phyloP scores from a whole-genome alignment of 2,113 vertebrate genomes.

The Menura novaehollandiae region DNA sequence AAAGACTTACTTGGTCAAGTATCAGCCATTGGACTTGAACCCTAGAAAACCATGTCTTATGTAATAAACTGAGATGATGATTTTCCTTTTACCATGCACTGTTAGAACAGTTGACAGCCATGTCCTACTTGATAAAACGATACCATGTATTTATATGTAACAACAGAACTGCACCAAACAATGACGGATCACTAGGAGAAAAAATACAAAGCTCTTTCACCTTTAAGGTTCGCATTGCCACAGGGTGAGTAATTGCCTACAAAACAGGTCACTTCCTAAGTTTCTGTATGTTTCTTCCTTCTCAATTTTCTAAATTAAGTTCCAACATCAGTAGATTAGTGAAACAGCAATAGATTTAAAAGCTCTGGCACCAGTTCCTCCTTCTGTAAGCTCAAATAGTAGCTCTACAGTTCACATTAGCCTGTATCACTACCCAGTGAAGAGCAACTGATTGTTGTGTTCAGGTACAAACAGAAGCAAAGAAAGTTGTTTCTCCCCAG shows the following conservation, averaged over 20 bases:
- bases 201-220: background rate
- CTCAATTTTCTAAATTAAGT: background rate
- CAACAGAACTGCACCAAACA: background rate
- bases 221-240: background rate
- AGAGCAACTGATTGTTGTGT: background rate
- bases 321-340: background rate
- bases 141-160: background rate
- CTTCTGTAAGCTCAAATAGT: background rate
- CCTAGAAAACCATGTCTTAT: background rate
- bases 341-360: background rate
- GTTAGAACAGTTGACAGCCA: background rate
- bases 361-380: background rate
- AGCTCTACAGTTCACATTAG: background rate
- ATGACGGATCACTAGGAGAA: background rate
- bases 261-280: background rate
- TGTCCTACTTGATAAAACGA: background rate
- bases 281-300: background rate
- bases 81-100: background rate
- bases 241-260: background rate
- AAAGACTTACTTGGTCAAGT: background rate
- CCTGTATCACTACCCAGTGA: fast-evolving
- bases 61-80: background rate
- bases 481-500: background rate
- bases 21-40: background rate
- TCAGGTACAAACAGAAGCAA: background rate